Percentiles rank a stretch among this genome's conserved stretches.
phyloP scores from a whole-genome alignment of 2,888 invertebrate species.

The Lottia scabra region DNA sequence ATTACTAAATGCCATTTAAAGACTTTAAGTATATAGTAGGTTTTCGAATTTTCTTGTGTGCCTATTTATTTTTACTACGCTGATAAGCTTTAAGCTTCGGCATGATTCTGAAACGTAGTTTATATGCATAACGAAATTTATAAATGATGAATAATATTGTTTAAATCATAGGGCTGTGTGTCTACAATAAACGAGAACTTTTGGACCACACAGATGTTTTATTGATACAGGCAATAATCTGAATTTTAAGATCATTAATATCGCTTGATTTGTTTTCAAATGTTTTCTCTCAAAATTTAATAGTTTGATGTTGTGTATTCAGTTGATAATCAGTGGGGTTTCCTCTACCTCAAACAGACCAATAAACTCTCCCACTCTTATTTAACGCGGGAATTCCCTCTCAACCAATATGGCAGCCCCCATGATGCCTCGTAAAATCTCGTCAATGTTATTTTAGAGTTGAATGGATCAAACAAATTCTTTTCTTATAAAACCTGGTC shows the following conservation, averaged over 20 bases:
- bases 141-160: too few relatives aligned
- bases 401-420: not conserved
- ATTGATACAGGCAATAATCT: not conserved
- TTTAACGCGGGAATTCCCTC: not conserved
- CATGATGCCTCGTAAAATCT: not conserved
- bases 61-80: too few relatives aligned
- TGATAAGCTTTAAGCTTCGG: too few relatives aligned
- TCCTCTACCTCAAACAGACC: not conserved
- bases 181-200: too few relatives aligned
- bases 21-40: too few relatives aligned
- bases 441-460: constrained; percentile 2
- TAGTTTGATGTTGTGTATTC: constrained; percentile 1
- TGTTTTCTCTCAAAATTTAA: not conserved
- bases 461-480: not conserved
- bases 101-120: too few relatives aligned
- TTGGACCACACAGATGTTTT: constrained; percentile 3
- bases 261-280: not conserved
- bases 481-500: not conserved
- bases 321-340: not conserved
- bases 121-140: too few relatives aligned
- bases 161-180: too few relatives aligned
- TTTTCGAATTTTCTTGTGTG: too few relatives aligned
- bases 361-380: not conserved
- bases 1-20: too few relatives aligned
- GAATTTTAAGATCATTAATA: not conserved